A percentile compares a stretch with the other conserved stretches of the same genome.
phyloP scores from a whole-genome alignment of 2,888 invertebrate species.

The Drosophila maculinotata region DNA sequence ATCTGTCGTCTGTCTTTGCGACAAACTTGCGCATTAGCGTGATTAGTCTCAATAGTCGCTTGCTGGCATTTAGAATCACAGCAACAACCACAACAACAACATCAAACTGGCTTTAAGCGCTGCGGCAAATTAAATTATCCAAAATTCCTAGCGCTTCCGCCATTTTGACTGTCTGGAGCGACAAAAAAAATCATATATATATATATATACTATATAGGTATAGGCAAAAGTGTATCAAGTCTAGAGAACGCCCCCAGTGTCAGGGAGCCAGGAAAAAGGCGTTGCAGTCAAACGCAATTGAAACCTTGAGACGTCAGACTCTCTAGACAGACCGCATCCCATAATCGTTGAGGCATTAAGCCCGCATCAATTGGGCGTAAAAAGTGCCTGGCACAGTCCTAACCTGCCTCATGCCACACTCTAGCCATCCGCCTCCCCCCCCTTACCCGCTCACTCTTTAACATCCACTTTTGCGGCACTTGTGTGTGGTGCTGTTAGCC shows the following conservation, averaged over 20 bases:
- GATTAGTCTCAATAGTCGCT: constrained; percentile 81
- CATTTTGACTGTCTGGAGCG: constrained; percentile 70
- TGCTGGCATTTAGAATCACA: constrained; percentile 58
- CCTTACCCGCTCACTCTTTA: constrained; percentile 12
- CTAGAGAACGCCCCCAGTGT: constrained; percentile 62
- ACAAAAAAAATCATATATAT: constrained; percentile 16
- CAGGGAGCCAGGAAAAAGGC: constrained; percentile 77
- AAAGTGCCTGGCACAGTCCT: constrained; percentile 44
- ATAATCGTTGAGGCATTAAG: constrained; percentile 81
- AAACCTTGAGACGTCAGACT: constrained; percentile 57
- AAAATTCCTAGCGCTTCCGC: constrained; percentile 64
- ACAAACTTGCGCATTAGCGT: constrained; percentile 78
- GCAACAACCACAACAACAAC: constrained; percentile 36
- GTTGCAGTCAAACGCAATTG: constrained; percentile 70
- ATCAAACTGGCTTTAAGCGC: constrained; percentile 43
- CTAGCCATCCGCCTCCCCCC: too few species aligned
- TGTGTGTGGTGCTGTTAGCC: constrained; percentile 49
- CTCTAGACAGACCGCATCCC: constrained; percentile 13
- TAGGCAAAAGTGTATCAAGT: constrained; percentile 15
- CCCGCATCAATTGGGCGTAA: constrained; percentile 83
- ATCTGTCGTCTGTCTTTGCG: constrained; percentile 70
- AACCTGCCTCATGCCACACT: too few species aligned
- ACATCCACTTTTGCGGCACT: constrained; percentile 68
- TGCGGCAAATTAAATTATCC: constrained; percentile 57
- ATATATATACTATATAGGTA: constrained; percentile 1